Conservation (phyloP, 2,113 vertebrate species). For the Sinocyclocheilus grahami region DNA sequence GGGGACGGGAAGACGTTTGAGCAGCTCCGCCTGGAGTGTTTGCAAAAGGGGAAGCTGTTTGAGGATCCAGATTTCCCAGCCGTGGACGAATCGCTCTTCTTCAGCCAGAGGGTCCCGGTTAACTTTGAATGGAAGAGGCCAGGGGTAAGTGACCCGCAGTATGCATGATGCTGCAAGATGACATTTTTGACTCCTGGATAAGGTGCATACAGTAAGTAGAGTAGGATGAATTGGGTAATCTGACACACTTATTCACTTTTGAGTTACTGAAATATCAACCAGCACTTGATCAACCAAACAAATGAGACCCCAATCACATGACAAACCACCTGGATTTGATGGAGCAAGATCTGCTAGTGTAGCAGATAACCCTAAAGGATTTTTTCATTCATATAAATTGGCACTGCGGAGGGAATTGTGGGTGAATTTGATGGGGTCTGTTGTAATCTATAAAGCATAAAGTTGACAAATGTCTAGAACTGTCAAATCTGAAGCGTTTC, state of each 20-base stretch:
- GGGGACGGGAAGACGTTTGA: constrained; percentile 78
- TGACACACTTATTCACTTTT: background rate
- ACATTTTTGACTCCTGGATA: background rate
- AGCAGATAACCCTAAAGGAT: background rate
- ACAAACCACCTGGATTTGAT: background rate
- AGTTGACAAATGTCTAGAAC: background rate
- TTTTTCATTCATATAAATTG: background rate
- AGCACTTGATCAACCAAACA: background rate
- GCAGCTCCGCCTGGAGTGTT: constrained; percentile 81
- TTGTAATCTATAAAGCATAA: background rate
- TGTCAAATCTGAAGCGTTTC: background rate
- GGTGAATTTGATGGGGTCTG: background rate
- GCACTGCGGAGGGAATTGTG: background rate
- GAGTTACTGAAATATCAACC: background rate
- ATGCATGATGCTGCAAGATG: background rate
- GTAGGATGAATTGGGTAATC: background rate
- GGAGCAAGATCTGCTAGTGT: background rate
- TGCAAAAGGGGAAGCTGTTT: constrained; percentile 77
- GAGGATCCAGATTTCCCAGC: constrained; percentile 89
- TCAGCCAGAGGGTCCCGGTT: constrained; percentile 80
- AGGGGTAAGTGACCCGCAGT: constrained; percentile 72
- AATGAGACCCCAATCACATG: background rate
- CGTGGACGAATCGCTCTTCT: constrained; percentile 82
- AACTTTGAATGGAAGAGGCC: constrained; percentile 91
- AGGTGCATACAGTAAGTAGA: background rate